Conservation (phyloP, 2,888 invertebrate genomes). For the Sminthurinus aureus region DNA sequence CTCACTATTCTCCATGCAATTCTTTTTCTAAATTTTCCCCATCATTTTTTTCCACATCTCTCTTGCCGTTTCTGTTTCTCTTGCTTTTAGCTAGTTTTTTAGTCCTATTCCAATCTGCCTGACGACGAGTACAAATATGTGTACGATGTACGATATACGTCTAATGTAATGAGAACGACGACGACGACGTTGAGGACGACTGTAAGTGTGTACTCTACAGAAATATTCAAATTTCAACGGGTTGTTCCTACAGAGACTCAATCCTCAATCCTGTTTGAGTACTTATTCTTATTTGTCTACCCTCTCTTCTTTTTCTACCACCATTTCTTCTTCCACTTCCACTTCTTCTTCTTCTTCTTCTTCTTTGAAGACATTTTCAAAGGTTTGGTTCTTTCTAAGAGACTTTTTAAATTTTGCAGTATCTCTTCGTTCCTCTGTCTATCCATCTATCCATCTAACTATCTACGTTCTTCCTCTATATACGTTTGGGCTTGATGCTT, state of each 20-base stretch:
- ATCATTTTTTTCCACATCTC: constrained; percentile 10
- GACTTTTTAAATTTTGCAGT: too few relatives aligned
- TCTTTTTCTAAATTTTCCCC: constrained; percentile 24
- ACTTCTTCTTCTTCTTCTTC: not conserved
- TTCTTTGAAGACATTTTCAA: too few relatives aligned
- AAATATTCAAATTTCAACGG: too few relatives aligned
- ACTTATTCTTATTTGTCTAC: not conserved
- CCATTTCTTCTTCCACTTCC: not conserved
- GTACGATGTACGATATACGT: too few relatives aligned
- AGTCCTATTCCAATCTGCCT: not conserved
- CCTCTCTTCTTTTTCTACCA: not conserved
- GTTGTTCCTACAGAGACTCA: too few relatives aligned
- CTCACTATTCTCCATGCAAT: constrained; percentile 18
- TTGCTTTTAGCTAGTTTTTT: not conserved
- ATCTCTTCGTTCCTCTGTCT: not conserved
- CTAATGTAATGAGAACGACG: too few relatives aligned
- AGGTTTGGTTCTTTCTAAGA: too few relatives aligned
- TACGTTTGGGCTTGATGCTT: not conserved
- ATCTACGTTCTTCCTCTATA: not conserved
- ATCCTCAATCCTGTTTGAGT: too few relatives aligned
- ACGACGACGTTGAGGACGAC: too few relatives aligned
- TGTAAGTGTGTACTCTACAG: too few relatives aligned
- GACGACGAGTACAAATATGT: too few relatives aligned
- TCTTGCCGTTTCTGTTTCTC: not conserved
- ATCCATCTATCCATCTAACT: not conserved